These are phyloP conservation scores for Grammomys surdaster DNA, from an alignment of 2,113 vertebrate genomes.

Conservation along the genomic window DNA sequence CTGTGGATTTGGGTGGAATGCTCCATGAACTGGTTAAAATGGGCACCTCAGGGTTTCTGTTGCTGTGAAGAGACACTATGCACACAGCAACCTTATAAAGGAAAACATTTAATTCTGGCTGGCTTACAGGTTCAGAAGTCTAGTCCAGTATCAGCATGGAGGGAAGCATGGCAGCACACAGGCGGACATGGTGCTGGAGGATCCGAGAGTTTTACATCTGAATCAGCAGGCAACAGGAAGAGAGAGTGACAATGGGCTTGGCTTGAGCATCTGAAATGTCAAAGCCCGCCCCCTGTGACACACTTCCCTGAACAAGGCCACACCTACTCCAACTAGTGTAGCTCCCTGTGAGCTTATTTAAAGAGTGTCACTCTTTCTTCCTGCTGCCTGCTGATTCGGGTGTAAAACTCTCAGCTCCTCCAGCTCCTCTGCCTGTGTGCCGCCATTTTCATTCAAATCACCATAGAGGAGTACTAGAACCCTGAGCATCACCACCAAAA, in stretches of 20 bases:
- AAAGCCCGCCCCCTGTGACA: background rate
- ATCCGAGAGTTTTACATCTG: background rate
- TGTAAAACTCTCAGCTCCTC: too few species aligned
- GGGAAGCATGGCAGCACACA: background rate
- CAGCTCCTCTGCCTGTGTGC: too few species aligned
- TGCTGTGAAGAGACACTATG: background rate
- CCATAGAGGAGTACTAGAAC: fast-evolving
- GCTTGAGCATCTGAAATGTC: background rate
- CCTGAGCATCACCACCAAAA: background rate
- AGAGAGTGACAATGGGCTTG: background rate
- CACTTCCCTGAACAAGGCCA: background rate
- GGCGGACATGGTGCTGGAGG: background rate
- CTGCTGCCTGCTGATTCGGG: too few species aligned
- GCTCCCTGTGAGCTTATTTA: background rate
- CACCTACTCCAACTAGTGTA: background rate
- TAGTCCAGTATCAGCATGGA: background rate
- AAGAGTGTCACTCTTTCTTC: too few species aligned
- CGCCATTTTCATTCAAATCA: background rate
- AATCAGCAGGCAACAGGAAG: background rate
- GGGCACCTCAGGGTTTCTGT: background rate
- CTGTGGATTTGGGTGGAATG: background rate
- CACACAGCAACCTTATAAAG: background rate
- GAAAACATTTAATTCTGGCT: background rate
- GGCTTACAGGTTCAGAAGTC: background rate
- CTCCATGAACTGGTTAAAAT: background rate